These are phyloP conservation scores for Dasyurus viverrinus DNA, from an alignment of 2,113 vertebrate species.

Conservation along the genomic window DNA sequence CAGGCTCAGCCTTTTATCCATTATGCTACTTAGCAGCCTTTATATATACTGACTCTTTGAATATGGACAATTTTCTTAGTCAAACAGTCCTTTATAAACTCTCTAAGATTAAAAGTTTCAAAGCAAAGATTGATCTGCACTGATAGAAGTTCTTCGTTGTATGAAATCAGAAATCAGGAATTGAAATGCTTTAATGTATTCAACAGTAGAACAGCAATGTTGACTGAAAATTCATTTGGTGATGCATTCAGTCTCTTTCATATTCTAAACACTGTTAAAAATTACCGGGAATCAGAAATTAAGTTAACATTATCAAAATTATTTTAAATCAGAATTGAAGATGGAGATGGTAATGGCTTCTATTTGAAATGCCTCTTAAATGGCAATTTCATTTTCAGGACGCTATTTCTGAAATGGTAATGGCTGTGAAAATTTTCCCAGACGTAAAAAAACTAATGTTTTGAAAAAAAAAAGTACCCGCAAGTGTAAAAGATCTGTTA, in stretches of 20 bases:
- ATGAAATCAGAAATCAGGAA: not conserved
- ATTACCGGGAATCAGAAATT: not conserved
- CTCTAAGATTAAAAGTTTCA: not conserved
- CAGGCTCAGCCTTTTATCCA: not conserved
- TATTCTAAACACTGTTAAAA: not conserved
- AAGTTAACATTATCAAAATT: not conserved
- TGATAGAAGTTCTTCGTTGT: not conserved
- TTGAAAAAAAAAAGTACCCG: not conserved
- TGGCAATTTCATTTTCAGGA: not conserved
- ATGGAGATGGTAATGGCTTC: not conserved
- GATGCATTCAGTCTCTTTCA: not conserved
- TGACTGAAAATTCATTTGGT: not conserved
- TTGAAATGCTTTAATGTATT: not conserved
- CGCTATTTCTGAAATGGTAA: not conserved
- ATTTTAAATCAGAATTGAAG: not conserved
- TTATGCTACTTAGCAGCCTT: not conserved
- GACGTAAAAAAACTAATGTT: not conserved
- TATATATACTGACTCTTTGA: not conserved
- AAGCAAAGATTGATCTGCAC: not conserved
- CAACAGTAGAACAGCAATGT: not conserved
- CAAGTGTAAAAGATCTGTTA: not conserved
- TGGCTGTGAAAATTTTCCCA: not conserved
- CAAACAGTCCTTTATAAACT: not conserved
- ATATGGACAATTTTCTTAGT: not conserved
- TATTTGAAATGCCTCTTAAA: not conserved